Conservation (phyloP, 2,113 vertebrate genomes). For the Takifugu bimaculatus region DNA sequence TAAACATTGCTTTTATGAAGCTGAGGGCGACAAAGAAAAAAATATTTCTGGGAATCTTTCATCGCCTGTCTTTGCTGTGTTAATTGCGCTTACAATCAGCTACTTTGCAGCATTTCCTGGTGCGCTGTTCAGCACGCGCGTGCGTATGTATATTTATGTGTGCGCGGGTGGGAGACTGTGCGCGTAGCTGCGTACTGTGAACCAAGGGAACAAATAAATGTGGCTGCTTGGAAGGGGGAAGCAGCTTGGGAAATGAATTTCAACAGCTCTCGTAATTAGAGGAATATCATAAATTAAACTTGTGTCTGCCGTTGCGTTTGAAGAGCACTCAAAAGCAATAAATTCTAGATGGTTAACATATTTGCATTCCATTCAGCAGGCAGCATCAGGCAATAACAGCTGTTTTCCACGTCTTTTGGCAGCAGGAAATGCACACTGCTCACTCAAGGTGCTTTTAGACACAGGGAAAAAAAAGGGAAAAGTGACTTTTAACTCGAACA, state of each 20-base stretch:
- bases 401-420: conserved; percentile 77
- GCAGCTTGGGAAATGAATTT: conserved; percentile 79
- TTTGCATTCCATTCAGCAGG: conserved; percentile 73
- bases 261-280: conserved; percentile 80
- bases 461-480: conserved; percentile 58
- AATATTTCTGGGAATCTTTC: conserved; percentile 58
- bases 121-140: conserved; percentile 42
- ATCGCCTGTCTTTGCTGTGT: conserved; percentile 62
- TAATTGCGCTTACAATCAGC: conserved; percentile 71
- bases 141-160: conserved; percentile 46
- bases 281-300: conserved; percentile 80
- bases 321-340: conserved; percentile 80
- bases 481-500: conserved; percentile 72
- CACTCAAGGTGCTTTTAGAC: conserved; percentile 76
- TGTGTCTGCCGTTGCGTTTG: conserved; percentile 74
- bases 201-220: conserved; percentile 59
- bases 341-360: conserved; percentile 76
- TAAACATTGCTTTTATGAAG: conserved; percentile 70
- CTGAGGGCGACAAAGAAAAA: conserved; percentile 48
- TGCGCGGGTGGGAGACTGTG: conserved; percentile 34
- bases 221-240: conserved; percentile 67
- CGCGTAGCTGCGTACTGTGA: conserved; percentile 39
- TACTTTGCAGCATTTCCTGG: conserved; percentile 61
- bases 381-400: conserved; percentile 73
- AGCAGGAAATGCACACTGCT: conserved; percentile 71